A percentile compares a stretch with the other conserved stretches of the same genome.
Evolutionary conservation across 2,113 vertebrate species (phyloP).

Genomic region (Ophthalmolycus amberensis): DNA sequence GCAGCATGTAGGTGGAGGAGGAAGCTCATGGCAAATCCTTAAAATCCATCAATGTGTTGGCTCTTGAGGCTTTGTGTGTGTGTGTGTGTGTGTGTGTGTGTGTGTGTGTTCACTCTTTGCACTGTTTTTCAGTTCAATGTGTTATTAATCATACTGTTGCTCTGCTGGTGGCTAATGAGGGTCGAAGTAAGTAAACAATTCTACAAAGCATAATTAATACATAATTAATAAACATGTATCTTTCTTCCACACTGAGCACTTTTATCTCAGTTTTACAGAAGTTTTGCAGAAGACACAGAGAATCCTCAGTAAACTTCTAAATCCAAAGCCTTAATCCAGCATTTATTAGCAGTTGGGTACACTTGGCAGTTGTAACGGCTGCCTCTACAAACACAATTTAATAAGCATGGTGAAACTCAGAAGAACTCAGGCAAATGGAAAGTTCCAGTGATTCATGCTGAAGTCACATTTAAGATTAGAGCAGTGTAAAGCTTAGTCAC

Average conservation of each 20-base stretch:
- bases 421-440: not conserved
- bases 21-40: conserved; percentile 54
- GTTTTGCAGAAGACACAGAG: conserved; percentile 5
- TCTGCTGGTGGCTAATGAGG: conserved; percentile 27
- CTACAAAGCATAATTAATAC: not conserved
- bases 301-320: conserved; percentile 43
- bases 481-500: not conserved
- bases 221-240: not conserved
- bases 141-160: not conserved
- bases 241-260: not conserved
- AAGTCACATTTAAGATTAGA: not conserved
- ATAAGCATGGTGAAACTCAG: conserved; percentile 14
- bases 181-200: conserved; percentile 18
- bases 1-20: conserved; percentile 35
- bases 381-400: conserved; percentile 28
- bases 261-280: conserved; percentile 53
- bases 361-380: conserved; percentile 23
- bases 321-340: conserved; percentile 38
- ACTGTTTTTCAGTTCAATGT: not conserved
- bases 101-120: conserved; percentile 13
- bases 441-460: not conserved
- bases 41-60: conserved; percentile 50
- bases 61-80: conserved; percentile 30
- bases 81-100: conserved; percentile 12
- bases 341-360: conserved; percentile 46